These are phyloP conservation scores for Melanotaenia nigrans DNA, from an alignment of 2,797 vertebrate species.

Conservation along the genomic window DNA sequence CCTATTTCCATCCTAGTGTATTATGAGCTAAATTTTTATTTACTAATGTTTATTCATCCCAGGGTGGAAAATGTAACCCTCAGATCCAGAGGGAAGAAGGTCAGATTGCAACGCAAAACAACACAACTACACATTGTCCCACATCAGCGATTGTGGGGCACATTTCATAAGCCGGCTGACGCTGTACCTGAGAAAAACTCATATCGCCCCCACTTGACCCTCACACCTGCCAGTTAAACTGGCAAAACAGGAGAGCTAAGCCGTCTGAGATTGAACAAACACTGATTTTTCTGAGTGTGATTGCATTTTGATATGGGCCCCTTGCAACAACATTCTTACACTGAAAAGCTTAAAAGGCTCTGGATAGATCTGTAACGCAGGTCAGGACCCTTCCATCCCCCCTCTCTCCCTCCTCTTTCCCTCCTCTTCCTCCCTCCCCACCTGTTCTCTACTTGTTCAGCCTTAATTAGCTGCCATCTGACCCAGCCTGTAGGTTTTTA, in stretches of 20 bases:
- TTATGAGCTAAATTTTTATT: constrained; percentile 14
- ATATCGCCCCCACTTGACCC: constrained; percentile 36
- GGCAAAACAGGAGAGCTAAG: constrained; percentile 25
- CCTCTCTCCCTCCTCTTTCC: not conserved
- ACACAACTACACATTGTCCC: constrained; percentile 48
- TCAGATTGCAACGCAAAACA: constrained; percentile 45
- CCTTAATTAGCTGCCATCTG: constrained; percentile 78
- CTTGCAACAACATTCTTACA: constrained; percentile 28
- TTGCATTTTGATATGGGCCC: constrained; percentile 49
- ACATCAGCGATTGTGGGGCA: not conserved
- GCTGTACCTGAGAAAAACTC: constrained; percentile 40
- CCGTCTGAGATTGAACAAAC: constrained; percentile 48
- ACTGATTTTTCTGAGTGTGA: constrained; percentile 47
- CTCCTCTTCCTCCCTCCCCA: constrained; percentile 4
- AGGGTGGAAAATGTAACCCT: constrained; percentile 20
- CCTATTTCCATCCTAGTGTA: constrained; percentile 9
- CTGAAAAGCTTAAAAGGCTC: constrained; percentile 59
- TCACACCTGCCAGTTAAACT: constrained; percentile 12
- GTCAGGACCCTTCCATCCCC: constrained; percentile 55
- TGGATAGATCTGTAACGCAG: constrained; percentile 57
- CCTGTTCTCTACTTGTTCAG: constrained; percentile 45
- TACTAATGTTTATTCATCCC: constrained; percentile 19
- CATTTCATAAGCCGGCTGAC: constrained; percentile 44
- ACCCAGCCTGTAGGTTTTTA: constrained; percentile 59
- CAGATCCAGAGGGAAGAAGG: constrained; percentile 18